phyloP scores from a whole-genome alignment of 2,797 vertebrate genomes.

The Scomberomorus guttatus region DNA sequence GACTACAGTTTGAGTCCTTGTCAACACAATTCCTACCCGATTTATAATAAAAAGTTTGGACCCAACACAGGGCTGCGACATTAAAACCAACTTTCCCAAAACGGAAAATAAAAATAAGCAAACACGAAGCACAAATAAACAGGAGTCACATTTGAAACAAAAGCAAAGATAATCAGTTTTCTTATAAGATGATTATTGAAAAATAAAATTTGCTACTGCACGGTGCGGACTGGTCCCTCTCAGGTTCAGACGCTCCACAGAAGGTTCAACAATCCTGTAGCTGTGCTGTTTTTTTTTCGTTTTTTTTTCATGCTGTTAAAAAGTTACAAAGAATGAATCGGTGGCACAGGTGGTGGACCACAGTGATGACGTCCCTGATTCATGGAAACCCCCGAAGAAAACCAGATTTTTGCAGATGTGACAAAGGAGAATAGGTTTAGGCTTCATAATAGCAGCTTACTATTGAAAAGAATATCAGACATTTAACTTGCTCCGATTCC shows the following conservation, averaged over 20 bases:
- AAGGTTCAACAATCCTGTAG: conserved; percentile 40
- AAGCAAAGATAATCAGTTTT: conserved; percentile 49
- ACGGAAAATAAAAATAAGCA: conserved; percentile 72
- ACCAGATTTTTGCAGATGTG: conserved; percentile 28
- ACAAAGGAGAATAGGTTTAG: conserved; percentile 13
- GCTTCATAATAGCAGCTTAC: conserved; percentile 68
- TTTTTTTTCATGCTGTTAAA: conserved; percentile 16
- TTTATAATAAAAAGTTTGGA: conserved; percentile 52
- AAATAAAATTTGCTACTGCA: conserved; percentile 57
- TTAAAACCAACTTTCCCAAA: conserved; percentile 75
- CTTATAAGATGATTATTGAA: conserved; percentile 62
- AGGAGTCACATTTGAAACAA: conserved; percentile 56
- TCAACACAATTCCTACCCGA: conserved; percentile 7
- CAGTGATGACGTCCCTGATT: conserved; percentile 56
- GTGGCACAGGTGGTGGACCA: conserved; percentile 64
- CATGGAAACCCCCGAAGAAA: conserved; percentile 25
- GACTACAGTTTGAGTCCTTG: conserved; percentile 17
- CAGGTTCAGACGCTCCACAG: conserved; percentile 17
- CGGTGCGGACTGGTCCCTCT: conserved; percentile 76
- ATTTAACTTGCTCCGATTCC: conserved; percentile 7
- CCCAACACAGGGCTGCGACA: conserved; percentile 70
- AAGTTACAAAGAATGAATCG: conserved; percentile 37
- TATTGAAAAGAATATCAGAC: conserved; percentile 13
- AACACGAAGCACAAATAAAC: conserved; percentile 43
- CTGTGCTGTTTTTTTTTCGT: conserved; percentile 9